A percentile compares a stretch with the other conserved stretches of the same genome.
phyloP scores from a whole-genome alignment of 2,888 invertebrate genomes.

The Agrotis exclamationis region DNA sequence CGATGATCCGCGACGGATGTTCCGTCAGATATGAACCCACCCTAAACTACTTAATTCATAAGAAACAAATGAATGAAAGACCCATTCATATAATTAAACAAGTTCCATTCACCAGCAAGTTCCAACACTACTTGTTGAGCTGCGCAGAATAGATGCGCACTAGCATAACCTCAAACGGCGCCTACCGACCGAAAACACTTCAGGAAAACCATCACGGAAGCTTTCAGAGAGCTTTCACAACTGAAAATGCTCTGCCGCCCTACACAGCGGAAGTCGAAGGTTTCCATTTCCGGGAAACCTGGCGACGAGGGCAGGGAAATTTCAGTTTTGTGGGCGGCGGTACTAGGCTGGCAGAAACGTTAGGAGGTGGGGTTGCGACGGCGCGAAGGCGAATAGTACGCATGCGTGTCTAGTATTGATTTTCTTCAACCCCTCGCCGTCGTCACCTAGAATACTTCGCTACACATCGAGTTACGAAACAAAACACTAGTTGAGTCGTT shows the following conservation, averaged over 20 bases:
- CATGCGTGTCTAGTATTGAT: conserved; percentile 74
- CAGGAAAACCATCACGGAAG: conserved; percentile 22
- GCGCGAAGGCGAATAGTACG: conserved; percentile 61
- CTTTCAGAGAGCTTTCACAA: conserved; percentile 41
- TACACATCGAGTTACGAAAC: conserved; percentile 21
- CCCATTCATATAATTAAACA: conserved; percentile 2
- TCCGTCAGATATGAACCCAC: too few relatives aligned
- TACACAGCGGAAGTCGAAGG: conserved; percentile 82
- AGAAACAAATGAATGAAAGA: conserved; percentile 15
- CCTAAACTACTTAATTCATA: background rate
- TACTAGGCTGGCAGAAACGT: conserved; percentile 79
- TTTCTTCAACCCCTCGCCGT: conserved; percentile 37
- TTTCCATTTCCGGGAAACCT: conserved; percentile 82
- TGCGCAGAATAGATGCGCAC: conserved; percentile 81
- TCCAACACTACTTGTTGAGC: conserved; percentile 59
- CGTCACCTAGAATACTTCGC: background rate
- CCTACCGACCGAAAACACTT: conserved; percentile 17
- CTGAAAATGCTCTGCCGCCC: conserved; percentile 77
- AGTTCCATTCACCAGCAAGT: conserved; percentile 24
- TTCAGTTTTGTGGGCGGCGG: conserved; percentile 89
- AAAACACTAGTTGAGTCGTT: conserved; percentile 2
- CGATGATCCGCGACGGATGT: too few relatives aligned
- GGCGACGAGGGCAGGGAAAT: conserved; percentile 88
- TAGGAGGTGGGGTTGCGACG: conserved; percentile 62
- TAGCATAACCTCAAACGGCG: conserved; percentile 52